Evolutionary conservation across 2,888 invertebrate genomes (phyloP).

Genomic region (Hypomecis punctinalis): DNA sequence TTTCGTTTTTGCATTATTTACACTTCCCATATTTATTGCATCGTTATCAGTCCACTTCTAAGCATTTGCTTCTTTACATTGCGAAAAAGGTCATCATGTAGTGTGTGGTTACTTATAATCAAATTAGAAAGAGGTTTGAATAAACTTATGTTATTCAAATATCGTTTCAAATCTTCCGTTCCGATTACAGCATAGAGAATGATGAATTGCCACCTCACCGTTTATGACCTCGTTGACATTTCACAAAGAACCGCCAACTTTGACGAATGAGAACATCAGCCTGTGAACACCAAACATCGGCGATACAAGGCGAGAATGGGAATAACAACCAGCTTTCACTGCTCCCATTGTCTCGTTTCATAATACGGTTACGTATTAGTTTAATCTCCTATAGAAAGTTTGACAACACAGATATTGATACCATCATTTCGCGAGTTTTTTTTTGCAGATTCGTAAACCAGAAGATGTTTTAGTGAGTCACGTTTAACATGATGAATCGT

Average conservation of each 20-base stretch:
- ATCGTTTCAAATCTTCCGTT: conserved; percentile 12
- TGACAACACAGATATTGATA: conserved; percentile 52
- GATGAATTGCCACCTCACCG: conserved; percentile 19
- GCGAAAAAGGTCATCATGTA: no score
- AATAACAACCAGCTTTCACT: conserved; percentile 64
- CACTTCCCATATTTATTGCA: neutral
- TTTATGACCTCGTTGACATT: conserved; percentile 26
- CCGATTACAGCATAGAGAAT: conserved; percentile 9
- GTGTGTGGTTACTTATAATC: no score
- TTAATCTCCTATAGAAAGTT: conserved; percentile 72
- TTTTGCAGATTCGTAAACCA: conserved; percentile 1
- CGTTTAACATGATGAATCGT: conserved; percentile 23
- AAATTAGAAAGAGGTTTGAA: no score
- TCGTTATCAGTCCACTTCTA: no score
- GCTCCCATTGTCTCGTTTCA: conserved; percentile 67
- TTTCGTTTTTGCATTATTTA: neutral
- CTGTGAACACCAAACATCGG: conserved; percentile 30
- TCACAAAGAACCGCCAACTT: conserved; percentile 31
- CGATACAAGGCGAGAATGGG: conserved; percentile 49
- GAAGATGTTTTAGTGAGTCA: conserved; percentile 18
- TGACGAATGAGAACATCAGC: conserved; percentile 33
- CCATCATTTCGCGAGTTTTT: conserved; percentile 6
- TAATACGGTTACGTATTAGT: conserved; percentile 63
- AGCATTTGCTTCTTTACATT: no score
- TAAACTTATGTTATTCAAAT: neutral